Evolutionary conservation across 1,140 invertebrate species (phyloP), one percentile per base, ranked within the genome.

Genomic region (Onthophagus taurus): DNA sequence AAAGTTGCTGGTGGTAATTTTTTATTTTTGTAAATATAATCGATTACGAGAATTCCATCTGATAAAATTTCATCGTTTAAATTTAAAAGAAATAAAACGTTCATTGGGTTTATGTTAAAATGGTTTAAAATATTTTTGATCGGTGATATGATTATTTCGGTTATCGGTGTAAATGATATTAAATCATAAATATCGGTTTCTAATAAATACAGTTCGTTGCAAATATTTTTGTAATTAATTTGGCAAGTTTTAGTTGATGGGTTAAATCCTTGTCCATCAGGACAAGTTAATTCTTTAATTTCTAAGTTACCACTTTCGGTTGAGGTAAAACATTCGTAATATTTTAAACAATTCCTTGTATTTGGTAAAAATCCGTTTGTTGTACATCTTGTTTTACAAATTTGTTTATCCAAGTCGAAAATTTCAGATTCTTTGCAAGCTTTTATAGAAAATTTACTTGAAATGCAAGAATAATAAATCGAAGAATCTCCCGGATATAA

Each of bases 1-100:
- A 24, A 13, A 4, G 16, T 23, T 16, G 2, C 26, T 7, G 37
- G 37, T 7, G 37, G 37, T 16, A 39, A 14, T 7, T 14, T 39
- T 39, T 39, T 39, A 18, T 39, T 13, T 26, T 39, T 11, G 26
- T 39, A 39, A 26, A 39, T 29, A 29, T 43, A 43, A 33, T 43
- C 42, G 5, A 20, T 31, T 11, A 43, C 23, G 19, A 33, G 30
- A 20, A 43, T 43, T 6, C 18, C 6, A 14, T 8, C 33, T n/a
- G 30, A 33, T 20, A 33, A 21, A 19, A 9, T 16, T 11, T 43
- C 42, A 14, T 43, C 30, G 11, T 17, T 12, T 18, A 31, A 33
- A 18, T 31, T 16, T 11, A 43, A 43, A 12, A 33, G 2, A 23
- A 43, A 43, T 4, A 43, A 17, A 16, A 31, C 17, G 4, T n/a